phyloP scores from a whole-genome alignment of 2,797 vertebrate genomes.

The Iguana delicatissima region DNA sequence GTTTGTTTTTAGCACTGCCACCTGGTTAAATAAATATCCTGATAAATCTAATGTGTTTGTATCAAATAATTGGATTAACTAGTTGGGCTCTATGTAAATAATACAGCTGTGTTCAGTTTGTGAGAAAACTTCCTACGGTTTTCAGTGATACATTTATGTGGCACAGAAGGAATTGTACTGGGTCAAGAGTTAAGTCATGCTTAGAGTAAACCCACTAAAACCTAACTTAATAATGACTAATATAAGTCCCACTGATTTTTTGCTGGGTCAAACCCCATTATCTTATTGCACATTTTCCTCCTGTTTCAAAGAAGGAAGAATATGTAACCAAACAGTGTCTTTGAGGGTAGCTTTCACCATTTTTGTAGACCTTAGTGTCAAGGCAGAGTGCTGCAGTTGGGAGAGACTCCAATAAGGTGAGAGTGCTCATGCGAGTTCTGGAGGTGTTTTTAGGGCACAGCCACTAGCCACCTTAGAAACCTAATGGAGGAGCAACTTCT shows the following conservation, averaged over 20 bases:
- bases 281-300: neutral
- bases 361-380: too few species aligned
- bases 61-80: neutral
- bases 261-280: neutral
- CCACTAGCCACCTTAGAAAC: too few species aligned
- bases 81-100: neutral
- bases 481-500: too few species aligned
- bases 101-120: neutral
- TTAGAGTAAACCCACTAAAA: neutral
- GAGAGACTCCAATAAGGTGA: too few species aligned
- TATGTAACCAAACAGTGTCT: too few species aligned
- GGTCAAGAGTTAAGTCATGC: neutral
- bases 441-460: too few species aligned
- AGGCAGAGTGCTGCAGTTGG: too few species aligned
- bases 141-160: neutral
- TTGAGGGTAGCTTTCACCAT: too few species aligned
- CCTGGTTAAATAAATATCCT: neutral
- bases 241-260: neutral
- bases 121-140: neutral
- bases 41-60: neutral
- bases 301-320: neutral
- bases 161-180: neutral
- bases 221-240: neutral
- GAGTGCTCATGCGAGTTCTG: too few species aligned
- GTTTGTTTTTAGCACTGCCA: constrained; percentile 3